Evolutionary conservation across 2,113 vertebrate genomes (phyloP).

Genomic region (Rissa tridactyla): DNA sequence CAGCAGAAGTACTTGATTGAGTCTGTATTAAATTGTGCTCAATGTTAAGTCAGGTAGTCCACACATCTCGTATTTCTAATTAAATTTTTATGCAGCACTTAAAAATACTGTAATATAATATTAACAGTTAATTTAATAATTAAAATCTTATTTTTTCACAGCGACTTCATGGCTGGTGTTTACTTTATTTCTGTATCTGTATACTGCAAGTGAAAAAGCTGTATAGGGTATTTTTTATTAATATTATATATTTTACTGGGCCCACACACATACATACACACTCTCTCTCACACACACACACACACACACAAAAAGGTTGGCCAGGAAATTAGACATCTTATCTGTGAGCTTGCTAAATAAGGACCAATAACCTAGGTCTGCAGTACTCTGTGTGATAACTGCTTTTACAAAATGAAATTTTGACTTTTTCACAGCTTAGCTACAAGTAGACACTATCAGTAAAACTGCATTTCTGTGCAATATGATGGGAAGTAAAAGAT

Average conservation of each 20-base stretch:
- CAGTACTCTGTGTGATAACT: slow-evolving; percentile 73
- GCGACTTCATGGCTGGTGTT: not conserved
- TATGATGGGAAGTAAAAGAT: slow-evolving; percentile 75
- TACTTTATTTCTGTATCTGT: not conserved
- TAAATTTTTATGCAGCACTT: slow-evolving; percentile 26
- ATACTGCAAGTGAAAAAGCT: not conserved
- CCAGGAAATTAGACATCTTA: slow-evolving; percentile 86
- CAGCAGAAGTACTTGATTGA: not conserved
- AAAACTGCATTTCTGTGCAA: slow-evolving; percentile 72
- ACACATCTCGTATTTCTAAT: not conserved
- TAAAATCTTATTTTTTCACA: not conserved
- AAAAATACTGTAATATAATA: slow-evolving; percentile 18
- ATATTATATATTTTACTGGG: slow-evolving; percentile 47
- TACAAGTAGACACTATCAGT: slow-evolving; percentile 78
- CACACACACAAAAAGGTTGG: slow-evolving; percentile 39
- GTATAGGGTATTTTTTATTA: not conserved
- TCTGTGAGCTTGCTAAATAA: slow-evolving; percentile 76
- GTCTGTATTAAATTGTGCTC: not conserved
- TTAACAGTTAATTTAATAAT: slow-evolving; percentile 50
- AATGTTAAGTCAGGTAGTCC: slow-evolving; percentile 1
- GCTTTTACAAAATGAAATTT: slow-evolving; percentile 81
- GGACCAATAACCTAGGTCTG: slow-evolving; percentile 78
- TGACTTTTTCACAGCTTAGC: slow-evolving; percentile 77
- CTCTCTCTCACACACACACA: not conserved
- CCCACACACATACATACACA: slow-evolving; percentile 8